phyloP scores from a whole-genome alignment of 2,113 vertebrate genomes.

The Sinocyclocheilus grahami region DNA sequence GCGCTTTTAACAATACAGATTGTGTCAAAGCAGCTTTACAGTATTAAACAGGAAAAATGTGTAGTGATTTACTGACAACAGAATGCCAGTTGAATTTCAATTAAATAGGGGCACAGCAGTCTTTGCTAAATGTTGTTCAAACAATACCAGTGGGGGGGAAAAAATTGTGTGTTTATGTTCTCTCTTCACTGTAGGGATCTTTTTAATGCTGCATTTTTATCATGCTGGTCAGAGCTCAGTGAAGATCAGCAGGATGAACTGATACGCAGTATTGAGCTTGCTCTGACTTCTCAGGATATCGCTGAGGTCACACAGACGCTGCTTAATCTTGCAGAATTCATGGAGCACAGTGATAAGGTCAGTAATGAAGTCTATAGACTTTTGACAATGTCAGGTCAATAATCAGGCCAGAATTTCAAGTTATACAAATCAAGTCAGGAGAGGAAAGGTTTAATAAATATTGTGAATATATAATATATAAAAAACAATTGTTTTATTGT shows the following conservation, averaged over 20 bases:
- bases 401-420: background rate
- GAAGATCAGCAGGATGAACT: conserved; percentile 98
- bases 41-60: too few relatives aligned
- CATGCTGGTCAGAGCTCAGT: conserved; percentile 97
- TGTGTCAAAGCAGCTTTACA: too few relatives aligned
- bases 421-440: background rate
- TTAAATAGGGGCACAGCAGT: background rate
- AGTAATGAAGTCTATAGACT: background rate
- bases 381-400: background rate
- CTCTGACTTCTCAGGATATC: conserved; percentile 96
- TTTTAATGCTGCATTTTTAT: conserved; percentile 97
- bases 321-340: conserved; percentile 96
- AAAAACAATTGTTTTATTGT: too few relatives aligned
- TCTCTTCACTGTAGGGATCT: conserved; percentile 81
- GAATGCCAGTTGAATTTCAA: background rate
- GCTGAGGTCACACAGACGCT: conserved; percentile 98
- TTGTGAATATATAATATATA: too few relatives aligned
- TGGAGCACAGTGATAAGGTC: conserved; percentile 99
- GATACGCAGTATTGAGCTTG: conserved; percentile 95
- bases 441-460: background rate
- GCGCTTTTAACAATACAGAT: too few relatives aligned
- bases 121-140: background rate
- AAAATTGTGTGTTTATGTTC: too few relatives aligned
- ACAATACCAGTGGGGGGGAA: background rate
- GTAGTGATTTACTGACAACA: background rate